Evolutionary conservation across 1,140 invertebrate species (phyloP), one percentile per base, ranked within the genome.

Genomic region (Lineus longissimus): DNA sequence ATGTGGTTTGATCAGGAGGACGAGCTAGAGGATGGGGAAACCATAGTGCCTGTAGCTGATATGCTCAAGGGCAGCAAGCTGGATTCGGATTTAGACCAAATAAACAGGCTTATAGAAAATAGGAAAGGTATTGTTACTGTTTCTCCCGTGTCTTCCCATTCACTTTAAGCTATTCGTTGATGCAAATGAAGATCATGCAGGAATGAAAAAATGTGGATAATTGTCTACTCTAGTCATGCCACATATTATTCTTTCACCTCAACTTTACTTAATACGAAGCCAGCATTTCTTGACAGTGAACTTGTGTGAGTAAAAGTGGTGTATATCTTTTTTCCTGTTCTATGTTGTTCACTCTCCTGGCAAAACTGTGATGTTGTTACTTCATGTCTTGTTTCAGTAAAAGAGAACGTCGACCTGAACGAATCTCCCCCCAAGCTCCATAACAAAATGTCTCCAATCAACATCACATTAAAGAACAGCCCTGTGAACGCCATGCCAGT

Each of bases 1-100:
- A 94, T 96, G 87, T 98, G 95, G 95, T 98, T 98, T 82, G 95
- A 95, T 77, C 92, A 96, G 73, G 94, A 97, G 69, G 94, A 97
- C 76, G 94, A 96, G 73, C 89, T 93, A 70, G 82, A 84, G 43
- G 94, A 97, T 74, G 76, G 66, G 19, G 79, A 80, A 23, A 66
- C 67, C 19, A 67, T 73, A 17, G 66, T 76, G 11, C 75, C 73
- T 25, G 69, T 78, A 61, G 70, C 74, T 19, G 77, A 78, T 59
- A 64, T 76, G 25, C 68, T 79, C 19, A 77, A 73, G 47, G 33
- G 33, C 33, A 77, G 75, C 61, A 84, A 84, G 76, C 65, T 87
- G n/a, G 86, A 86, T 67, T 47, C 84, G 22, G 85, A 88, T 69
- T 79, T 88, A 69, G 86, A 88, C 67, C 85, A 85, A 65, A 85